Evolutionary conservation across 2,888 invertebrate species (phyloP).

Genomic region (Thera obeliscata): DNA sequence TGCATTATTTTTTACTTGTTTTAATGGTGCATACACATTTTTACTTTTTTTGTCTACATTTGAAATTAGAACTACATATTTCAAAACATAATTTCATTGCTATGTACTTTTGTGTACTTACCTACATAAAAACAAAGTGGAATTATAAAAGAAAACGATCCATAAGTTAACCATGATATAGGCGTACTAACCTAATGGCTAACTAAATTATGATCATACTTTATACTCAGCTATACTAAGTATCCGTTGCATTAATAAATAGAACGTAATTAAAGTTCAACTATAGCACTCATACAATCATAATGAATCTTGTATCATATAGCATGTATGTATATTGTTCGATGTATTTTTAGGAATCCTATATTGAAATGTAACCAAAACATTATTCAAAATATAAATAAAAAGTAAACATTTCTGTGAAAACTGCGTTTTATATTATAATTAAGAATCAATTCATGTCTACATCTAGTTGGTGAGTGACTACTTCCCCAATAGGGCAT

Average conservation of each 20-base stretch:
- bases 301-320: constrained; percentile 78
- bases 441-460: constrained; percentile 35
- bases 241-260: constrained; percentile 31
- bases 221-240: constrained; percentile 46
- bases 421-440: constrained; percentile 42
- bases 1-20: constrained; percentile 48
- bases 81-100: constrained; percentile 18
- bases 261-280: constrained; percentile 37
- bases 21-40: constrained; percentile 50
- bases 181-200: constrained; percentile 42
- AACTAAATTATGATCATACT: constrained; percentile 65
- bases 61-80: constrained; percentile 13
- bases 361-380: constrained; percentile 83
- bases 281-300: constrained; percentile 51
- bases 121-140: background rate
- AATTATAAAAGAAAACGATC: constrained; percentile 31
- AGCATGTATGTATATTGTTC: constrained; percentile 82
- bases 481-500: constrained; percentile 79
- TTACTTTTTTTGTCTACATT: constrained; percentile 12
- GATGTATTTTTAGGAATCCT: constrained; percentile 74
- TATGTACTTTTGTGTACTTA: constrained; percentile 17
- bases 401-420: constrained; percentile 76
- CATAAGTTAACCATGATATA: constrained; percentile 27
- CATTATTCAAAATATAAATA: constrained; percentile 80
- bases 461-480: constrained; percentile 70